These are phyloP conservation scores for Pantherophis alleghaniensis DNA, from an alignment of 2,797 vertebrate genomes.

Conservation along the genomic window DNA sequence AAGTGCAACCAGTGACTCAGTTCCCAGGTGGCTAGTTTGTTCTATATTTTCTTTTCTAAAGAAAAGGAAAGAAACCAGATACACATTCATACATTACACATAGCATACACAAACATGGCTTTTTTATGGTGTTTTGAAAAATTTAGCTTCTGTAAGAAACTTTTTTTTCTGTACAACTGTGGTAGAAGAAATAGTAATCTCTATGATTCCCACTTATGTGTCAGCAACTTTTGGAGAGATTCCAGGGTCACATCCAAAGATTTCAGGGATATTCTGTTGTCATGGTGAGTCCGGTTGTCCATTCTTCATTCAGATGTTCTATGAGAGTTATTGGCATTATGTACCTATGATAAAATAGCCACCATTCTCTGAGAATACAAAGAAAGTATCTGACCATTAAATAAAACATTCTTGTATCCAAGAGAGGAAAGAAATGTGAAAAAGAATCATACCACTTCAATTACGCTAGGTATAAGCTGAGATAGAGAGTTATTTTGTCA, in stretches of 20 bases:
- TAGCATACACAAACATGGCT: not conserved
- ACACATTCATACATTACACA: constrained; percentile 21
- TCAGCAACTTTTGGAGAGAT: not conserved
- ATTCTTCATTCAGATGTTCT: not conserved
- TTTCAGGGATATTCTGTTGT: not conserved
- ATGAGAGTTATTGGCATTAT: not conserved
- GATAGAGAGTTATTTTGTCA: not conserved
- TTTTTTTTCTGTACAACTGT: not conserved
- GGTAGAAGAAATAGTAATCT: not conserved
- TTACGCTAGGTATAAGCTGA: not conserved
- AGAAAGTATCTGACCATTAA: not conserved
- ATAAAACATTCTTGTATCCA: not conserved
- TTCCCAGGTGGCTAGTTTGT: not conserved
- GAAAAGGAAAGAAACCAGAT: constrained; percentile 23
- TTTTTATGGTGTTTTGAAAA: not conserved
- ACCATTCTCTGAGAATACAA: not conserved
- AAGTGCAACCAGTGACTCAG: not conserved
- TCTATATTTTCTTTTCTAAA: not conserved
- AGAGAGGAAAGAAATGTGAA: not conserved
- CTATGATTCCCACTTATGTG: not conserved
- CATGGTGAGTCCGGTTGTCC: not conserved
- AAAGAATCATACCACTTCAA: not conserved
- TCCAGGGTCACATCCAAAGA: not conserved
- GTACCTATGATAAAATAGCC: not conserved
- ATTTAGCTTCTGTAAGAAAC: not conserved